Evolutionary conservation across 2,888 invertebrate genomes (phyloP).

Genomic region (Nomada ruficornis): DNA sequence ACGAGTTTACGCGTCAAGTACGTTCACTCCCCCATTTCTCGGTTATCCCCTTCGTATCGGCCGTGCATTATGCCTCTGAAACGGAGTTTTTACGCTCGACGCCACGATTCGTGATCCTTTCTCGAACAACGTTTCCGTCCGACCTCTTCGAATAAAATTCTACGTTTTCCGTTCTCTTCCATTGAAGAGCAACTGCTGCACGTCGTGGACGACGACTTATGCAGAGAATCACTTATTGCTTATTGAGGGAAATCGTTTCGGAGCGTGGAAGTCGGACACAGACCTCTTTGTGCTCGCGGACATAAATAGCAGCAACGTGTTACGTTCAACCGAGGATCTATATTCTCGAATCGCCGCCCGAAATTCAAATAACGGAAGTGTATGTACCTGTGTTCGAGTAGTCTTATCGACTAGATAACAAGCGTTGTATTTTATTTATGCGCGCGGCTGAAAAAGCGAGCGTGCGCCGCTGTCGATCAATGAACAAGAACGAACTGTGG

Average conservation of each 20-base stretch:
- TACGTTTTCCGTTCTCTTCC: no score
- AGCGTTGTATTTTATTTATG: slow-evolving; percentile 40
- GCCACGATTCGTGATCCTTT: slow-evolving; percentile 4
- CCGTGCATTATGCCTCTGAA: slow-evolving; percentile 40
- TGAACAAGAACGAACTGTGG: slow-evolving; percentile 9
- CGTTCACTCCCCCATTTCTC: slow-evolving; percentile 69
- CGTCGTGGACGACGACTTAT: no score
- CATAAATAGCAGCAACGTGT: slow-evolving; percentile 42
- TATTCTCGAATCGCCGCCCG: slow-evolving; percentile 42
- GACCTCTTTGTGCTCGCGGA: slow-evolving; percentile 35
- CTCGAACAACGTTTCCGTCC: background rate
- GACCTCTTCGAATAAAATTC: background rate
- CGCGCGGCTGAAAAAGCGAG: slow-evolving; percentile 1
- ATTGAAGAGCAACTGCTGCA: no score
- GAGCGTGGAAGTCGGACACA: slow-evolving; percentile 24
- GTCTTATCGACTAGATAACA: slow-evolving; percentile 43
- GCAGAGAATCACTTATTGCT: no score
- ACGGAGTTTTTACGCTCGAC: slow-evolving; percentile 18
- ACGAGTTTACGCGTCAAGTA: slow-evolving; percentile 74
- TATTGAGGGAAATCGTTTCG: background rate
- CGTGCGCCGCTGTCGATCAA: slow-evolving; percentile 40
- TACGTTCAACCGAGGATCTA: slow-evolving; percentile 11
- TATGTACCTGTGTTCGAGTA: slow-evolving; percentile 22
- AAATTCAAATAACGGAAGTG: slow-evolving; percentile 51
- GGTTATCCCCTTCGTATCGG: slow-evolving; percentile 53